Evolutionary conservation across 1,140 invertebrate species (phyloP), one percentile per base, ranked within the genome.

Genomic region (Carcinoscorpius rotundicauda): DNA sequence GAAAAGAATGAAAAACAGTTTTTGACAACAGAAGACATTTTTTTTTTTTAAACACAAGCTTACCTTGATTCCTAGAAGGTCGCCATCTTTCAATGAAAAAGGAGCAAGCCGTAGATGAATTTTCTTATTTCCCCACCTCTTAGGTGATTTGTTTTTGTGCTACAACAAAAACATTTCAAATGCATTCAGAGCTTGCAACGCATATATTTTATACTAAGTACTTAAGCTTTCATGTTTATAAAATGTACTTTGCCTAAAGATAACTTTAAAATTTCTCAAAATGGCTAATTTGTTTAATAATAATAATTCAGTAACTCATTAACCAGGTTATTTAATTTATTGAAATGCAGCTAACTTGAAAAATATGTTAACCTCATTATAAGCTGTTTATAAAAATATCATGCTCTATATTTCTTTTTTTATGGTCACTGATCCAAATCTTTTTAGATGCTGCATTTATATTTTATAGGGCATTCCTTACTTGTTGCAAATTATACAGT

Each of bases 21-120:
- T 51, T 49, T 52, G 51, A 52, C 3, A 52, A 4, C 5, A 51
- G 49, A 51, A 29, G 49, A 11, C 6, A 50, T 9, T 3, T 3
- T 61, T 9, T 29, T 9, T n/a, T 59, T 49, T 49, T 49, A 61
- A 62, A 53, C 4, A 49, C 52, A 9, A 58, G 10, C 49, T 53
- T 67, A 67, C 66, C 53, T 67, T 67, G 5, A 67, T 60, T 53
- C 66, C 66, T 58, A 67, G 61, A 29, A 52, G 57, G 29, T 67
- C 66, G 49, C 66, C 66, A 64, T 67, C 66, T 64, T 64, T 67
- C n/a, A 67, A 49, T 50, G 56, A 67, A 62, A 64, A 67, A 4
- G 66, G 66, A 4, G 62, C 52, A 61, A 61, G 63, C 51, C 66
- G 64, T 5, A 67, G 51, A 62, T 64, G 64, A n/a, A 59, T 57